Conservation (phyloP, 2,797 vertebrate species). For the Delichon dasypus region DNA sequence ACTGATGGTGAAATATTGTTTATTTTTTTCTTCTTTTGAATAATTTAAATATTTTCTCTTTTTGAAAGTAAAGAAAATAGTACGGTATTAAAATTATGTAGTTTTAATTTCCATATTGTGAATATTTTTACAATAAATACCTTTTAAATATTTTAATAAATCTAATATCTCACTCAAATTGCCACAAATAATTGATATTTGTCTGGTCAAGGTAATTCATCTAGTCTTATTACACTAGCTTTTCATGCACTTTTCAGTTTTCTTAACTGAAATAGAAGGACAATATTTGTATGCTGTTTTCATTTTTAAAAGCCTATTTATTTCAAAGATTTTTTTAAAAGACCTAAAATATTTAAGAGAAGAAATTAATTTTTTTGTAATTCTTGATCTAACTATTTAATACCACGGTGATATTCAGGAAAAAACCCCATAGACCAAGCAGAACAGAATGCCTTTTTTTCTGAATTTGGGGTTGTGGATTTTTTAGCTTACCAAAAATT, state of each 20-base stretch:
- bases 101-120: neutral
- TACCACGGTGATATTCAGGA: neutral
- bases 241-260: slow-evolving; percentile 46
- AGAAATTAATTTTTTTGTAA: neutral
- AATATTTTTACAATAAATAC: neutral
- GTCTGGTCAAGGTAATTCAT: neutral
- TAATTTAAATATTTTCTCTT: neutral
- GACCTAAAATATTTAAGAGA: neutral
- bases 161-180: neutral
- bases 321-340: neutral
- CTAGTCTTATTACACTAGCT: neutral
- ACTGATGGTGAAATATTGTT: neutral
- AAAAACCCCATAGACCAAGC: neutral
- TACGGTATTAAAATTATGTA: neutral
- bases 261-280: neutral
- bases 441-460: neutral
- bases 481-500: neutral
- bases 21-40: neutral
- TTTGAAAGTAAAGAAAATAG: neutral
- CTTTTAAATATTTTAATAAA: neutral
- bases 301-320: neutral
- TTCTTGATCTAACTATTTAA: slow-evolving; percentile 10
- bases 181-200: neutral
- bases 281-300: slow-evolving; percentile 18
- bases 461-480: neutral